A percentile compares a stretch with the other conserved stretches of the same genome.
Conservation (phyloP, 2,888 invertebrate species). For the Dinocampus coccinellae region DNA sequence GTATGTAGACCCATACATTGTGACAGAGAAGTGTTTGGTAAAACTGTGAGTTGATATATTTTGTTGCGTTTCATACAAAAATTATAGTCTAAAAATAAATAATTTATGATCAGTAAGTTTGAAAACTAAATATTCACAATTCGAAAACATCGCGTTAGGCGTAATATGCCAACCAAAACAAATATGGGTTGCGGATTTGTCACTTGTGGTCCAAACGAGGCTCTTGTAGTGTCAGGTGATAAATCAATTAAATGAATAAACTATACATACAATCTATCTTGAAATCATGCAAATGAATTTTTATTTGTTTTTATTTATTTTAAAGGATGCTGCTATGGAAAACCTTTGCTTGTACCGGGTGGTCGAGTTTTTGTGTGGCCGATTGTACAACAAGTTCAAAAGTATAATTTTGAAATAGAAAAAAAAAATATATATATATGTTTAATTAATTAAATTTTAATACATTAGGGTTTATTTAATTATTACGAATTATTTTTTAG, state of each 20-base stretch:
- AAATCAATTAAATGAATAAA: background rate
- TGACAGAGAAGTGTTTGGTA: background rate
- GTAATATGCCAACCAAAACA: conserved; percentile 29
- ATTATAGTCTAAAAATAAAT: background rate
- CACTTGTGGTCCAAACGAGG: conserved; percentile 95
- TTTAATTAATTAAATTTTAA: background rate
- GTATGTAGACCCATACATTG: no score
- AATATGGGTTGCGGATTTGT: conserved; percentile 89
- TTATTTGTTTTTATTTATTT: conserved; percentile 16
- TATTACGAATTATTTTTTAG: conserved; percentile 70
- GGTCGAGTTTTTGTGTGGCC: conserved; percentile 99
- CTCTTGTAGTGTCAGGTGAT: conserved; percentile 92
- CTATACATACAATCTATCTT: background rate
- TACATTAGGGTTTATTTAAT: background rate
- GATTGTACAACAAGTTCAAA: conserved; percentile 86
- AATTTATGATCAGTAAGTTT: background rate
- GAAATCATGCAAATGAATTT: background rate
- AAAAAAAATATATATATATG: background rate
- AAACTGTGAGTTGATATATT: no score
- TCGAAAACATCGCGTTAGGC: conserved; percentile 18
- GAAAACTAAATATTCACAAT: conserved; percentile 12
- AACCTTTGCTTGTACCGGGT: conserved; percentile 93
- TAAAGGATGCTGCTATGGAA: conserved; percentile 94
- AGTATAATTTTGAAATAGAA: conserved; percentile 69
- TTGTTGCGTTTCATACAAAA: background rate